Evolutionary conservation across 2,113 vertebrate species (phyloP), one percentile per base, ranked within the genome.

Genomic region (Stegostoma tigrinum): DNA sequence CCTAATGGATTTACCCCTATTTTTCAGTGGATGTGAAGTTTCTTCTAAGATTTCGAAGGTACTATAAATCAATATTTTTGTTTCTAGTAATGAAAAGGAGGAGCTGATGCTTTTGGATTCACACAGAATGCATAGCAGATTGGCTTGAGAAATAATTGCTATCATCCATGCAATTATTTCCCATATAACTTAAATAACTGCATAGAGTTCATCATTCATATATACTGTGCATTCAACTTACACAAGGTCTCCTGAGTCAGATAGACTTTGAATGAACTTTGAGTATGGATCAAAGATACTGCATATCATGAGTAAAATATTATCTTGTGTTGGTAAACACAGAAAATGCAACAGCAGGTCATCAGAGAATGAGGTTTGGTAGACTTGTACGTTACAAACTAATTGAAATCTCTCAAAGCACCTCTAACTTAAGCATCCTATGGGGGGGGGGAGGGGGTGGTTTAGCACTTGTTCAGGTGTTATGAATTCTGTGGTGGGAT

Each of bases 41-140:
- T 72, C 67, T 95, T 48, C n/a, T 70, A 8, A 95, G 42, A 95
- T 70, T 94, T 94, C 66, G 48, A 72, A 72, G 42, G 66, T 95
- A 42, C 14, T 66, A 89, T 89, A 30, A 89, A 95, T 72, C 21
- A 70, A 55, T 48, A 72, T 70, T 91, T 66, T 30, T 94, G 91
- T 67, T 70, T 23, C 23, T 23, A 95, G 38, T 45, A 42, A 72
- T 45, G 42, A 94, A 23, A 48, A 10, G 24, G 24, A 7, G 45
- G 48, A 95, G 5, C 42, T 72, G 24, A 72, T 52, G 23, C 67
- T 72, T 55, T 67, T 94, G 23, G 94, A 95, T 52, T 72, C 67
- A 0, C n/a, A 52, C 23, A 72, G 67, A 34, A 95, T 12, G 48
- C 94, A 72, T 68, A 95, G 14, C 8, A 42, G 5, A 94, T 19